Evolutionary conservation across 2,888 invertebrate genomes (phyloP).

Genomic region (Acronicta aceris): DNA sequence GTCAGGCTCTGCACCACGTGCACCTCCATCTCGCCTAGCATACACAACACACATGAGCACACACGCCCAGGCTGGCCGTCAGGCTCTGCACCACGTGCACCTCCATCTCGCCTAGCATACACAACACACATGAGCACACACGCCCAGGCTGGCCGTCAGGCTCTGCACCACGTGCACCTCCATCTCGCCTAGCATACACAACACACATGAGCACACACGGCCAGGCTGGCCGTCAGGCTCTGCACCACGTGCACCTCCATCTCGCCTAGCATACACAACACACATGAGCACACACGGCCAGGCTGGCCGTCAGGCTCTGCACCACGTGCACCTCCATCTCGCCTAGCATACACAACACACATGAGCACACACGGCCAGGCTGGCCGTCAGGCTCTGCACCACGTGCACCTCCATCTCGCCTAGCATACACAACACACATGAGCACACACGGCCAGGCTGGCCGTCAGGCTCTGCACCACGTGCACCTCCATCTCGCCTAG

Average conservation of each 20-base stretch:
- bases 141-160: conserved; percentile 96
- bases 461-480: too few species aligned
- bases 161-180: conserved; percentile 96
- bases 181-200: conserved; percentile 76
- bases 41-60: too few species aligned
- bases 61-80: conserved; percentile 95
- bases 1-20: too few species aligned
- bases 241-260: conserved; percentile 95
- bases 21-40: too few species aligned
- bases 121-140: conserved; percentile 85
- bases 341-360: conserved; percentile 61
- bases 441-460: too few species aligned
- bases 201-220: conserved; percentile 90
- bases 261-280: conserved; percentile 70
- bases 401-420: too few species aligned
- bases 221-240: conserved; percentile 96
- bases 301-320: conserved; percentile 96
- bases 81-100: conserved; percentile 97
- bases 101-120: conserved; percentile 84
- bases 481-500: too few species aligned
- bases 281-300: conserved; percentile 92
- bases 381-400: too few species aligned
- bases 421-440: too few species aligned
- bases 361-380: too few species aligned
- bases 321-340: conserved; percentile 94